Base-by-base conservation (phyloP, 2,797 vertebrate genomes). In the Coracias cyanogaster region DNA sequence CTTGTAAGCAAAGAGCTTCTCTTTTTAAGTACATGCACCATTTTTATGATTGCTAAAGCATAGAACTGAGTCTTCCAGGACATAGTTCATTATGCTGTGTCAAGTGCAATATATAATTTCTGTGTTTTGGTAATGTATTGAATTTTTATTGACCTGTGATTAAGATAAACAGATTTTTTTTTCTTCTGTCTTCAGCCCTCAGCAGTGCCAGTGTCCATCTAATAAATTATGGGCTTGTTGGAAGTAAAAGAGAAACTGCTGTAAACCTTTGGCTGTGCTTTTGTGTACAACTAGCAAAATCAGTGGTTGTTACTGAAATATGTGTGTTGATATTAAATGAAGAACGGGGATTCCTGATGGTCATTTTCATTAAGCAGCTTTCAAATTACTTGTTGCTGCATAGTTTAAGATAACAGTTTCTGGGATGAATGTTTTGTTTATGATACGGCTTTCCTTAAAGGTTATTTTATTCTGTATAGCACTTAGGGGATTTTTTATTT, bases 321-420 rank as follows among this genome's bases (percentile, higher is more conserved):
- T 60, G 28, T 79, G 57, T 91, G 62, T 71, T 88, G 25, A 22
- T 88, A 64, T 58, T 70, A 83, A 86, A 69, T 90, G 55, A 80
- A 80, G 35, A 94, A 80, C 91, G 46, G 48, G 70, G 78, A 35
- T 89, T 89, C 25, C 48, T 31, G 31, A 31, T 67, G 45, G 58
- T 77, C 67, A 31, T 90, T 96, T 92, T 95, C 95, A 85, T 81
- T 54, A 89, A 83, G 39, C 80, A 91, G 71, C 77, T 97, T 95
- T 93, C 12, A 21, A 94, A 83, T 83, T 87, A 96, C 90, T 95
- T 98, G 94, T 97, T 97, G 96, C 94, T 95, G 83, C 90, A 54
- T 84, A 76, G 61, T 86, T 54, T 71, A 91, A 94, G 86, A 89
- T 82, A 51, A 84, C 61, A 93, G 28, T 93, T 94, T 93, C 80